Conservation (phyloP, 2,797 vertebrate genomes). For the Adelosebastes latens region DNA sequence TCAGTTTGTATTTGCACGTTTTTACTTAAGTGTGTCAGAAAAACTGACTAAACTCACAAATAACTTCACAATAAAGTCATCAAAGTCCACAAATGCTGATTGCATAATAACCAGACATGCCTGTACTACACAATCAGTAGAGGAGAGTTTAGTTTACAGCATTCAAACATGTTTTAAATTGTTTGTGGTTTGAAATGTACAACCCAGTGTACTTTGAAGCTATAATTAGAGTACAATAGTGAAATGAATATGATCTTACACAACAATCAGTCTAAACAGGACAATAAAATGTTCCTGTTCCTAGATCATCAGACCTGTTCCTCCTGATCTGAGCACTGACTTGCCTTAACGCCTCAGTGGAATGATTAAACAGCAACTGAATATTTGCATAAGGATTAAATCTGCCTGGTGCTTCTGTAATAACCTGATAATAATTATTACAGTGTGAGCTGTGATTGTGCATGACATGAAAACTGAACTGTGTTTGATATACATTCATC, state of each 20-base stretch:
- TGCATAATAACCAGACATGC: neutral
- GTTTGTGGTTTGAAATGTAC: neutral
- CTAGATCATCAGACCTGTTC: neutral
- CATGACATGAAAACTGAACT: too few species aligned
- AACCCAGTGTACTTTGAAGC: neutral
- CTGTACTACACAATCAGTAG: neutral
- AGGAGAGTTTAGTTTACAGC: neutral
- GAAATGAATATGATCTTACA: neutral
- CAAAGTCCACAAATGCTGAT: neutral
- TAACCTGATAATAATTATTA: too few species aligned
- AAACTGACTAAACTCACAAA: neutral
- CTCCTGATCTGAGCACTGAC: neutral
- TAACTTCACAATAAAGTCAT: neutral
- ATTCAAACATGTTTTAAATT: neutral
- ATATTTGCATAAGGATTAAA: neutral
- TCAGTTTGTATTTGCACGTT: neutral
- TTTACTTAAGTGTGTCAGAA: neutral
- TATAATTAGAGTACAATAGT: neutral
- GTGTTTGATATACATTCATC: too few species aligned
- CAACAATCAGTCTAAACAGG: neutral
- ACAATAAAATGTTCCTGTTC: neutral
- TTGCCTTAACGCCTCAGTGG: neutral
- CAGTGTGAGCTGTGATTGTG: too few species aligned
- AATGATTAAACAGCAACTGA: neutral
- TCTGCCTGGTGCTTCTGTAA: too few species aligned